Evolutionary conservation across 2,797 vertebrate species (phyloP).

Genomic region (Clarias pachynema): DNA sequence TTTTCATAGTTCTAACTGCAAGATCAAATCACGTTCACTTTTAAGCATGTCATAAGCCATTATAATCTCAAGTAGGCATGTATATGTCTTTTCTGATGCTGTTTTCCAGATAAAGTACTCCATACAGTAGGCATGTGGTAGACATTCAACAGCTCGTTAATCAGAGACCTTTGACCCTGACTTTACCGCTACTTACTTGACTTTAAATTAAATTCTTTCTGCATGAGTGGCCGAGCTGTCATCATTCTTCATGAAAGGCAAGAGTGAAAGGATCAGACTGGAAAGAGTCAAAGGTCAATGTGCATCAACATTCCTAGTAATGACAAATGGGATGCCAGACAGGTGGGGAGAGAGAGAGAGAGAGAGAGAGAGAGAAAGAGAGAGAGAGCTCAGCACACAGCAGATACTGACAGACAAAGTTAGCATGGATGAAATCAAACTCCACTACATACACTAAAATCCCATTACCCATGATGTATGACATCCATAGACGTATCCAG

Average conservation of each 20-base stretch:
- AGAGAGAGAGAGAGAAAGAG: background rate
- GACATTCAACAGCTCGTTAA: background rate
- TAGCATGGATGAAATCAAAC: conserved; percentile 24
- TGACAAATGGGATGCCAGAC: background rate
- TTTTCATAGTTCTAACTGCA: background rate
- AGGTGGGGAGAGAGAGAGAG: background rate
- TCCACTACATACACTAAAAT: conserved; percentile 63
- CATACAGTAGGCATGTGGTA: background rate
- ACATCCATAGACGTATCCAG: conserved; percentile 65
- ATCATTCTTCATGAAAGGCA: conserved; percentile 12
- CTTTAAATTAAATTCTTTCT: conserved; percentile 11
- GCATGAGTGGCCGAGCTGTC: background rate
- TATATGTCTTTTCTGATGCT: background rate
- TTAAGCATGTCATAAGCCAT: background rate
- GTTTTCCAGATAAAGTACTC: background rate
- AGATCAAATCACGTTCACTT: background rate
- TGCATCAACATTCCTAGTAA: background rate
- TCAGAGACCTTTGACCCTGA: background rate
- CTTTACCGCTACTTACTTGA: background rate
- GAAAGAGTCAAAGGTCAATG: background rate
- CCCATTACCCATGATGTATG: conserved; percentile 67
- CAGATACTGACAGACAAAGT: background rate
- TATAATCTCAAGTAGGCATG: background rate
- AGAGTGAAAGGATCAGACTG: background rate
- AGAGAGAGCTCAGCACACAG: background rate